phyloP scores from a whole-genome alignment of 2,888 invertebrate species.

The Ormyrus rosae region DNA sequence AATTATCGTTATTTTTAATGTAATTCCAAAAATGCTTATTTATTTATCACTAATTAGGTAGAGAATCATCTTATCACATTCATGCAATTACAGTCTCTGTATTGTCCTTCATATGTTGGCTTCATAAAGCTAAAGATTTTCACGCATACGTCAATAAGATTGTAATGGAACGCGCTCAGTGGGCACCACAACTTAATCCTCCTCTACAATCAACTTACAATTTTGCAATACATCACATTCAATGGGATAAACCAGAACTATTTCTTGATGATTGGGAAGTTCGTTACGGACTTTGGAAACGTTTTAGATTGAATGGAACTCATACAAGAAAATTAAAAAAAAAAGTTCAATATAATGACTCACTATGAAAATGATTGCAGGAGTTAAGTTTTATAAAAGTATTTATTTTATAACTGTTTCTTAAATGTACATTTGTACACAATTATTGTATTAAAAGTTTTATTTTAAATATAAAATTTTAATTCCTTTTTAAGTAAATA shows the following conservation, averaged over 20 bases:
- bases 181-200: slow-evolving; percentile 82
- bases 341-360: no score
- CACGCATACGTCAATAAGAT: slow-evolving; percentile 80
- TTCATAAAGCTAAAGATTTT: slow-evolving; percentile 79
- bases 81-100: slow-evolving; percentile 80
- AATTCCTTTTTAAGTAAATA: neutral
- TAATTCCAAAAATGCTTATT: no score
- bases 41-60: slow-evolving; percentile 29
- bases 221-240: slow-evolving; percentile 78
- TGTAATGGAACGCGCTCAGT: slow-evolving; percentile 78
- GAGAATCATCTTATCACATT: slow-evolving; percentile 75
- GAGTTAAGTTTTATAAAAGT: no score
- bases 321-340: no score
- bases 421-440: no score
- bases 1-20: no score
- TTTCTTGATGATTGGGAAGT: slow-evolving; percentile 83
- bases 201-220: slow-evolving; percentile 78
- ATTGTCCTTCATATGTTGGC: slow-evolving; percentile 81
- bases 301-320: slow-evolving; percentile 72
- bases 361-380: no score
- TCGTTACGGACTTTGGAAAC: slow-evolving; percentile 81
- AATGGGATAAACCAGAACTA: slow-evolving; percentile 80
- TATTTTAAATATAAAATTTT: neutral
- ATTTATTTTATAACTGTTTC: no score
- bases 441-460: neutral